A percentile compares a stretch with the other conserved stretches of the same genome.
Evolutionary conservation across 2,113 vertebrate genomes (phyloP).

Genomic region (Limnothrissa miodon): DNA sequence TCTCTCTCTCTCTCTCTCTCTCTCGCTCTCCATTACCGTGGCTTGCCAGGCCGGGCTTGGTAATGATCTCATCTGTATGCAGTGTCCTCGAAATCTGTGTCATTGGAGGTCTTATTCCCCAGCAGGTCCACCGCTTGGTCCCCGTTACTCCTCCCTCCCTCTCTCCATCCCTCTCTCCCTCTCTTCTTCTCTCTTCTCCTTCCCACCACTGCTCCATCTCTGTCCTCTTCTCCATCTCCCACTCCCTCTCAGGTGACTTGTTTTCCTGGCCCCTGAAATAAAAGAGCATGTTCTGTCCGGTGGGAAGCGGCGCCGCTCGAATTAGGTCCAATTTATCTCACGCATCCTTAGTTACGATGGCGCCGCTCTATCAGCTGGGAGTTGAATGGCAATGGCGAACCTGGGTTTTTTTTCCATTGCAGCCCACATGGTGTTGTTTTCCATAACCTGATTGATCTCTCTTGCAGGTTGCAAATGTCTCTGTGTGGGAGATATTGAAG

Average conservation of each 20-base stretch:
- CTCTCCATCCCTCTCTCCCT: slow-evolving; percentile 10
- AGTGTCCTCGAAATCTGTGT: slow-evolving; percentile 58
- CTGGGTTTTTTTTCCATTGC: background rate
- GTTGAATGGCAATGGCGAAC: background rate
- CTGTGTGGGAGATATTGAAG: background rate
- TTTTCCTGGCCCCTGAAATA: slow-evolving; percentile 49
- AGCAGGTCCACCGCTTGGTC: slow-evolving; percentile 40
- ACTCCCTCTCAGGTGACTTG: slow-evolving; percentile 31
- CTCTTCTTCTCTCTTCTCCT: slow-evolving; percentile 31
- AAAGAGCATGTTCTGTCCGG: slow-evolving; percentile 66
- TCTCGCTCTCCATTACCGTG: slow-evolving; percentile 29
- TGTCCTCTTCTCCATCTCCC: slow-evolving; percentile 18
- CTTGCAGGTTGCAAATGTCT: slow-evolving; percentile 12
- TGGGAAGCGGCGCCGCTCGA: slow-evolving; percentile 48
- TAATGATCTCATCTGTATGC: slow-evolving; percentile 72
- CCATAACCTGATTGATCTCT: background rate
- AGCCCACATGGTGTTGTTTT: background rate
- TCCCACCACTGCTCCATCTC: background rate
- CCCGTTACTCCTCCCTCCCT: background rate
- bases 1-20: slow-evolving; percentile 3
- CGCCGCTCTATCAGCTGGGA: background rate
- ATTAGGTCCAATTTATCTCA: slow-evolving; percentile 44
- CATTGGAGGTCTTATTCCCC: slow-evolving; percentile 49
- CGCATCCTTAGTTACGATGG: background rate
- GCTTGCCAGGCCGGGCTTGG: slow-evolving; percentile 25